Conservation (phyloP, 2,797 vertebrate genomes). For the Cercopithecus neglectus region DNA sequence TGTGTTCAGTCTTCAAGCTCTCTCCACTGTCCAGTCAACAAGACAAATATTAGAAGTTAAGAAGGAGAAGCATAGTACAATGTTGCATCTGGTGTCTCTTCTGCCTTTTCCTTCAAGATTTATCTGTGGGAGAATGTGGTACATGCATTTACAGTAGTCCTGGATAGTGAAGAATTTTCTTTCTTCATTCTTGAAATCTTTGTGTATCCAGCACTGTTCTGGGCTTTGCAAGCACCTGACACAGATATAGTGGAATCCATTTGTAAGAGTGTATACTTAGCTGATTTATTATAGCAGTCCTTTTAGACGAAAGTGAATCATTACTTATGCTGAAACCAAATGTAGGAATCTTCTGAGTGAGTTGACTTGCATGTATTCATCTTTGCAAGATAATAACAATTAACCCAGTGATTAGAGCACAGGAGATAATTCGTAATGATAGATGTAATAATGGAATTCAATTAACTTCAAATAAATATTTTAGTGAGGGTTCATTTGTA, state of each 20-base stretch:
- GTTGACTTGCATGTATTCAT: conserved; percentile 43
- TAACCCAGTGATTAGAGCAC: conserved; percentile 57
- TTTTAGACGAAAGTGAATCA: conserved; percentile 34
- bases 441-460: conserved; percentile 68
- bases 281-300: neutral
- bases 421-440: conserved; percentile 67
- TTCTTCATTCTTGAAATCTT: neutral
- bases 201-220: neutral
- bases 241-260: neutral
- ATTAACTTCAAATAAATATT: conserved; percentile 74
- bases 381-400: conserved; percentile 67
- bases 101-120: neutral
- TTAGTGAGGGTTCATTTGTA: conserved; percentile 61
- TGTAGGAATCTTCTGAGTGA: neutral
- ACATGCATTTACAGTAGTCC: neutral
- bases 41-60: neutral
- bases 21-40: neutral
- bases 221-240: neutral
- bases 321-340: conserved; percentile 30
- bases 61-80: neutral
- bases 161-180: neutral
- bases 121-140: neutral
- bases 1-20: neutral
- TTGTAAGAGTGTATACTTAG: neutral
- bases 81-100: neutral